Conservation (phyloP, 1,140 invertebrate species). For the Cotesia typhae region DNA sequence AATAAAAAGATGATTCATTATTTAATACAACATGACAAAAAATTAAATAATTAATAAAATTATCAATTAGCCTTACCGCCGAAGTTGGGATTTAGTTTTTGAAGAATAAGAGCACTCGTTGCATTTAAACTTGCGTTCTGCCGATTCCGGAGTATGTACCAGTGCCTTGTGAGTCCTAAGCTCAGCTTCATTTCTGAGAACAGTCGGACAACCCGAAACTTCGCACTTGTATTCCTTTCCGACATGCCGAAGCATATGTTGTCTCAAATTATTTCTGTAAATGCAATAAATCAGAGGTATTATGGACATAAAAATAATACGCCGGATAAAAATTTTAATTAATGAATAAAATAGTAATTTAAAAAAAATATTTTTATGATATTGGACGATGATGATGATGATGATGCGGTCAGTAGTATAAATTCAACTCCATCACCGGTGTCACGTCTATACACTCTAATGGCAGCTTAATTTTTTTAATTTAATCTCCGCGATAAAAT, state of each 20-base stretch:
- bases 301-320: conserved; percentile 19
- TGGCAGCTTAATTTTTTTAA: conserved; percentile 48
- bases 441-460: conserved; percentile 47
- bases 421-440: conserved; percentile 53
- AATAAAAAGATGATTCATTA: no score
- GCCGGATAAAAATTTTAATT: conserved; percentile 22
- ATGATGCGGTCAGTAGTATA: conserved; percentile 57
- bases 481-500: conserved; percentile 46
- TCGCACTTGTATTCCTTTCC: conserved; percentile 71
- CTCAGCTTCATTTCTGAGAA: conserved; percentile 68
- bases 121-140: conserved; percentile 69
- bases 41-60: background rate
- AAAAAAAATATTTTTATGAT: background rate
- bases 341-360: background rate
- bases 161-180: conserved; percentile 63
- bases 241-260: conserved; percentile 71
- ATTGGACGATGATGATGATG: conserved; percentile 43
- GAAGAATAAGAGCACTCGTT: conserved; percentile 73
- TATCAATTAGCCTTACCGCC: conserved; percentile 63
- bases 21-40: no score
- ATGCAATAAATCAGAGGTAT: background rate
- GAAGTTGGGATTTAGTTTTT: conserved; percentile 71
- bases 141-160: conserved; percentile 61
- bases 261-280: conserved; percentile 68
- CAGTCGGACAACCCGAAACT: conserved; percentile 66